phyloP scores from a whole-genome alignment of 2,888 invertebrate genomes.

The Abscondita cerata region DNA sequence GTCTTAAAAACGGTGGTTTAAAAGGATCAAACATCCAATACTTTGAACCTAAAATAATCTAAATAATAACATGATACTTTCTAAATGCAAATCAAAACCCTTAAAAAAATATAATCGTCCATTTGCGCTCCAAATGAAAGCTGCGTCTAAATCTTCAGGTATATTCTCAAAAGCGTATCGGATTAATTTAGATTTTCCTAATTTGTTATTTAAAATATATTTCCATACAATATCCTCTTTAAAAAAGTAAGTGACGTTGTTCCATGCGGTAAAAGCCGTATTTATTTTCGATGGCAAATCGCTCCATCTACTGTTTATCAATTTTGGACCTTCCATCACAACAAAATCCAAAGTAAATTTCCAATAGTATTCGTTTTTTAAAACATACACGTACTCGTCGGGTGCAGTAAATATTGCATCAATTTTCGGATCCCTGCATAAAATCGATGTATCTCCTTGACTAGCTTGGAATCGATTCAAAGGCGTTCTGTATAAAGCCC shows the following conservation, averaged over 20 bases:
- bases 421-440: constrained; percentile 80
- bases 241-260: constrained; percentile 31
- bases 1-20: constrained; percentile 65
- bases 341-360: constrained; percentile 7
- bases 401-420: constrained; percentile 25
- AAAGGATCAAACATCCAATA: constrained; percentile 95
- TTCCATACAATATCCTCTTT: constrained; percentile 29
- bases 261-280: constrained; percentile 22
- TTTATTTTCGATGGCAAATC: constrained; percentile 24
- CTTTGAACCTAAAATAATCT: constrained; percentile 64
- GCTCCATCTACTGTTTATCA: constrained; percentile 18
- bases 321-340: constrained; percentile 9
- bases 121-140: constrained; percentile 18
- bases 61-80: too few species aligned
- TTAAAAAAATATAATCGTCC: constrained; percentile 28
- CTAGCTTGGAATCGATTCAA: not conserved
- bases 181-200: constrained; percentile 22
- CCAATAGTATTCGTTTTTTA: constrained; percentile 27
- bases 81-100: constrained; percentile 13
- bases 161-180: constrained; percentile 28
- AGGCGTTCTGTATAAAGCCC: not conserved
- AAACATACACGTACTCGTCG: constrained; percentile 20
- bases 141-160: constrained; percentile 34
- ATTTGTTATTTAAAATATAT: constrained; percentile 10
- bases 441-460: constrained; percentile 57